phyloP scores from a whole-genome alignment of 1,140 invertebrate genomes.

The Dreissena rostriformis region DNA sequence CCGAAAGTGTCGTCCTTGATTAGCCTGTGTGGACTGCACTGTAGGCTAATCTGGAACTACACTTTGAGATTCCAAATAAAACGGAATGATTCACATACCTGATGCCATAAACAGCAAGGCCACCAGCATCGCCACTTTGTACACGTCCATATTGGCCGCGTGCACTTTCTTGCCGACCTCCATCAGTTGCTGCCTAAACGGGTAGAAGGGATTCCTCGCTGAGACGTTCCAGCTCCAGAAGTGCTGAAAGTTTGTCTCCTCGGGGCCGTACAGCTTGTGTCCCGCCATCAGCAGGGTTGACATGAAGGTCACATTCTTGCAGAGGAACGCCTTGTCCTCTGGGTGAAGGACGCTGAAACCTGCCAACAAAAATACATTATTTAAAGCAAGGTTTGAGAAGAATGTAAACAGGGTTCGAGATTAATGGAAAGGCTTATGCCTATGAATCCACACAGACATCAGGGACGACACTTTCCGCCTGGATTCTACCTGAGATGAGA shows the following conservation, averaged over 20 bases:
- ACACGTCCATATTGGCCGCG: constrained; percentile 36
- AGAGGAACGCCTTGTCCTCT: constrained; percentile 50
- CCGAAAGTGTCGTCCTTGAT: too few relatives aligned
- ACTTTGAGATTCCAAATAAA: too few relatives aligned
- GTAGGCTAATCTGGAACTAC: too few relatives aligned
- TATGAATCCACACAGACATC: too few relatives aligned
- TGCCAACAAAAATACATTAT: not conserved
- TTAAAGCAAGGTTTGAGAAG: too few relatives aligned
- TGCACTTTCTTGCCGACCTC: constrained; percentile 47
- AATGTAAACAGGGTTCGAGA: too few relatives aligned
- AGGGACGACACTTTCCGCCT: too few relatives aligned
- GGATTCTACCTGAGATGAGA: too few relatives aligned
- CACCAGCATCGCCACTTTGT: constrained; percentile 30
- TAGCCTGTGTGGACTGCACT: too few relatives aligned
- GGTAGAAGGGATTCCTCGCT: constrained; percentile 29
- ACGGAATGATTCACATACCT: constrained; percentile 4
- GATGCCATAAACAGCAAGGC: constrained; percentile 36
- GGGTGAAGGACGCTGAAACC: constrained; percentile 42
- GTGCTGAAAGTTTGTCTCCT: constrained; percentile 38
- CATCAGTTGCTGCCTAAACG: constrained; percentile 27
- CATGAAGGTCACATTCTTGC: constrained; percentile 40
- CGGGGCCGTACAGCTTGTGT: constrained; percentile 38
- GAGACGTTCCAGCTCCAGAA: constrained; percentile 49
- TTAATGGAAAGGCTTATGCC: too few relatives aligned
- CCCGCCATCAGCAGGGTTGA: constrained; percentile 25